phyloP scores from a whole-genome alignment of 2,113 vertebrate species.

The Cyanoramphus novaezelandiae region DNA sequence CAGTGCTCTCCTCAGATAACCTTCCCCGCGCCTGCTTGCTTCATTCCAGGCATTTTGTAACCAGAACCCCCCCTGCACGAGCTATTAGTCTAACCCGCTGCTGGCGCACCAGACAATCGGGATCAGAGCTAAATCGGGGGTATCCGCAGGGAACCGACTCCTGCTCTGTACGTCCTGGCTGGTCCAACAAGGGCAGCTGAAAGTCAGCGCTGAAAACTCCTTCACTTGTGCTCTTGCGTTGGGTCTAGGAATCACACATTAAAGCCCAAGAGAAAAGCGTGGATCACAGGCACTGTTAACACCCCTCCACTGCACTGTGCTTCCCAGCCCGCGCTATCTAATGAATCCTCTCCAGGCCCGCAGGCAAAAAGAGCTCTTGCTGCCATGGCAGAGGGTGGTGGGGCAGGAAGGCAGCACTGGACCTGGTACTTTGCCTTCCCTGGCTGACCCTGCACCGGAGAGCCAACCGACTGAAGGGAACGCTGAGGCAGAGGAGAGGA shows the following conservation, averaged over 20 bases:
- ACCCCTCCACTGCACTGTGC: background rate
- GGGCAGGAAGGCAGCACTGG: background rate
- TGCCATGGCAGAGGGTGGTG: background rate
- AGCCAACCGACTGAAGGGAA: rapidly evolving
- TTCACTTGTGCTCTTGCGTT: background rate
- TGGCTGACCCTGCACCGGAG: background rate
- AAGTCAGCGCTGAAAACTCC: background rate
- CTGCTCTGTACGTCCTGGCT: background rate
- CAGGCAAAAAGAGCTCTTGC: background rate
- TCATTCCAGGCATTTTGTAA: constrained; percentile 39
- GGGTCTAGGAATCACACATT: background rate
- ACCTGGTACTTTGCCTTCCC: background rate
- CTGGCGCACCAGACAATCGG: constrained; percentile 32
- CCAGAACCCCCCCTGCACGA: constrained; percentile 8
- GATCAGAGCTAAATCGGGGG: constrained; percentile 57
- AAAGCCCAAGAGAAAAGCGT: background rate
- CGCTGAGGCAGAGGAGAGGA: background rate
- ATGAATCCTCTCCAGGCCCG: background rate
- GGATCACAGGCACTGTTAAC: background rate
- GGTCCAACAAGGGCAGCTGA: constrained; percentile 52
- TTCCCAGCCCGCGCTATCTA: background rate
- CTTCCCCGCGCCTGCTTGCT: constrained; percentile 32
- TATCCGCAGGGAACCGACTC: constrained; percentile 17
- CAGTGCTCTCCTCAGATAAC: constrained; percentile 16
- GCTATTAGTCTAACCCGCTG: background rate